Base-by-base conservation (phyloP, 2,888 invertebrate genomes). In the Apoda limacodes region DNA sequence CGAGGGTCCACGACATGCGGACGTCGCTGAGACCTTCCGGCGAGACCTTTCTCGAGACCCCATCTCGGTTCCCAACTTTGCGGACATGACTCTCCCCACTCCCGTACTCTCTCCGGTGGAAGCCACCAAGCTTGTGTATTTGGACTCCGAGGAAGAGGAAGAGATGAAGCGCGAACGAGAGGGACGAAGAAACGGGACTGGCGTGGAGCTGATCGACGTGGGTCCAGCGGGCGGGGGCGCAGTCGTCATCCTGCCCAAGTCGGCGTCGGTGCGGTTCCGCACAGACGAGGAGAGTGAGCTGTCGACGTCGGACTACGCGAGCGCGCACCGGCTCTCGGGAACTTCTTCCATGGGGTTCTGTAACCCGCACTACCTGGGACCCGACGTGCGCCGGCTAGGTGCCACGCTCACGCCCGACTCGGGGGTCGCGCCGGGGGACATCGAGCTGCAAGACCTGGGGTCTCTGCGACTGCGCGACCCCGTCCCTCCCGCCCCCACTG, bases 261-360 rank as follows among this genome's bases (percentile, higher is more conserved):
- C 41, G 46, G 85, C 84, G 2, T 85, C 85, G 3, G 85, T 85
- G 3, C 68, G 85, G 32, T 85, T 86, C 47, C 5, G 17, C 17
- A 34, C 38, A 7, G 83, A 85, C 34, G 85, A 86, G 43, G 83
- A 83, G 36, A 74, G 72, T 30, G 83, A 84, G 37, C 53, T 82
- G 37, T 88, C 88, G 1, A 89, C 90, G 1, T 89, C 90, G 3
- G 90, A 90, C 53, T 90, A 90, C 60, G 89, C 88, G 30, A 89
- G 89, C 52, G 88, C 89, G 27, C 90, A 89, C 60, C 83, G 84
- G 0, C 84, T 87, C 12, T 84, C 85, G 55, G 83, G 82, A 1
- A 71, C 69, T 11, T 55, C 81, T 47, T 55, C 81, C 51, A 28
- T 85, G 33, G 88, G 89, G 2, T 90, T 90, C 61, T 88, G 88